Conservation (phyloP, 2,113 vertebrate genomes). For the Delphinus delphis region DNA sequence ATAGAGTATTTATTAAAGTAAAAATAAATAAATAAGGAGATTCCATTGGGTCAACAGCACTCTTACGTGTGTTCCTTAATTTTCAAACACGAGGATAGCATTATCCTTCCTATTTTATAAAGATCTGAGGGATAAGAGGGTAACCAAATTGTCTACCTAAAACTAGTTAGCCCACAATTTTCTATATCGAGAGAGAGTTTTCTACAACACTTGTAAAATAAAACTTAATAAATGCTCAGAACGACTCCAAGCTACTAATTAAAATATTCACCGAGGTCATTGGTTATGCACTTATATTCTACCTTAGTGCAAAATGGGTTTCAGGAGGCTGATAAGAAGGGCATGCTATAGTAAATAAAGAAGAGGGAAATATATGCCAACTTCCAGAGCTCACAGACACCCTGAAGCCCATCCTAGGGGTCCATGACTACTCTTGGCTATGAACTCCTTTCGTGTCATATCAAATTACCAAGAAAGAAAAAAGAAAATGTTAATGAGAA, state of each 20-base stretch:
- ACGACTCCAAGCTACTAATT: not conserved
- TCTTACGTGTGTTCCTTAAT: not conserved
- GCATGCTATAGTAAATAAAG: not conserved
- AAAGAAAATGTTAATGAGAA: not conserved
- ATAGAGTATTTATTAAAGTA: not conserved
- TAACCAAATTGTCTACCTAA: not conserved
- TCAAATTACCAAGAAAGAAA: slow-evolving; percentile 58
- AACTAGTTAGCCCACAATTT: no score
- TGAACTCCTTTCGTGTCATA: not conserved
- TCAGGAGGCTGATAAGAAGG: not conserved
- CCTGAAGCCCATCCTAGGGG: not conserved
- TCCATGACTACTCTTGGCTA: not conserved
- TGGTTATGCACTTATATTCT: not conserved
- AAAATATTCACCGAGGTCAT: slow-evolving; percentile 53
- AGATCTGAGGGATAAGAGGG: not conserved
- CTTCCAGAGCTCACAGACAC: not conserved
- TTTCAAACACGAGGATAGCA: not conserved
- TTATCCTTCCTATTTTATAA: not conserved
- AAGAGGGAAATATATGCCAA: not conserved
- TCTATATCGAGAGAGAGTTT: not conserved
- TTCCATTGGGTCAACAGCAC: not conserved
- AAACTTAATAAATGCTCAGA: not conserved
- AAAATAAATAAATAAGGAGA: not conserved
- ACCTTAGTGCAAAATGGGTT: not conserved
- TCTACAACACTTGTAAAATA: not conserved